A percentile compares a stretch with the other conserved stretches of the same genome.
Conservation (phyloP, 1,140 invertebrate genomes). For the Phocides pigmalion region DNA sequence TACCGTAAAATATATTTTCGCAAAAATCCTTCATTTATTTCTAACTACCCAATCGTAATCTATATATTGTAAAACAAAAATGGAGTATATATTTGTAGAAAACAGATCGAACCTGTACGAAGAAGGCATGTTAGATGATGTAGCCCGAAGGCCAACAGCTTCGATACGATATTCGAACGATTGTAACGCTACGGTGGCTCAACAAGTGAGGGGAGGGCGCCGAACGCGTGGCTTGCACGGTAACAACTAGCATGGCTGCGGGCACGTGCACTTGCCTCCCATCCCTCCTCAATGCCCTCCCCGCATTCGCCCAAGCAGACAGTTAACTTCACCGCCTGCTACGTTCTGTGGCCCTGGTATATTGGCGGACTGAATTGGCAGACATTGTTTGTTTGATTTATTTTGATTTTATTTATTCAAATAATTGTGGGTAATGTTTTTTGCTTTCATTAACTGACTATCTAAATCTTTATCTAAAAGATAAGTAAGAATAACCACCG, state of each 20-base stretch:
- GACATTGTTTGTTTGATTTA: too few relatives aligned
- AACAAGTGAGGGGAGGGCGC: slow-evolving; percentile 72
- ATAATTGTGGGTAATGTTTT: background rate
- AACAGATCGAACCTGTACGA: slow-evolving; percentile 45
- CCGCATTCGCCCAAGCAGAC: slow-evolving; percentile 40
- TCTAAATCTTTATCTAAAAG: too few relatives aligned
- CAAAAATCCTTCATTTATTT: too few relatives aligned
- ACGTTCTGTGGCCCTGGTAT: slow-evolving; percentile 65
- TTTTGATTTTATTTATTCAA: background rate
- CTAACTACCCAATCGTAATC: too few relatives aligned
- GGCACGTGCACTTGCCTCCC: slow-evolving; percentile 66
- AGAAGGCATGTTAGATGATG: slow-evolving; percentile 35
- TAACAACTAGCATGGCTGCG: slow-evolving; percentile 48
- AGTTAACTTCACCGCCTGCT: slow-evolving; percentile 45
- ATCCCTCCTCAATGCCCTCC: slow-evolving; percentile 36
- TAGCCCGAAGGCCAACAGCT: slow-evolving; percentile 44
- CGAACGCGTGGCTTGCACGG: slow-evolving; percentile 62
- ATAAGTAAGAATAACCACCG: too few relatives aligned
- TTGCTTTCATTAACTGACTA: too few relatives aligned
- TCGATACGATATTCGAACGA: slow-evolving; percentile 36
- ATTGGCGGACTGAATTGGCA: slow-evolving; percentile 64
- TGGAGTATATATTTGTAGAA: slow-evolving; percentile 46
- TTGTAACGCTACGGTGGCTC: slow-evolving; percentile 51
- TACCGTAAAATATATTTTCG: too few relatives aligned
- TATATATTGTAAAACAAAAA: too few relatives aligned